A percentile compares a stretch with the other conserved stretches of the same genome.
Evolutionary conservation across 1,140 invertebrate species (phyloP).

Genomic region (Phortica variegata): DNA sequence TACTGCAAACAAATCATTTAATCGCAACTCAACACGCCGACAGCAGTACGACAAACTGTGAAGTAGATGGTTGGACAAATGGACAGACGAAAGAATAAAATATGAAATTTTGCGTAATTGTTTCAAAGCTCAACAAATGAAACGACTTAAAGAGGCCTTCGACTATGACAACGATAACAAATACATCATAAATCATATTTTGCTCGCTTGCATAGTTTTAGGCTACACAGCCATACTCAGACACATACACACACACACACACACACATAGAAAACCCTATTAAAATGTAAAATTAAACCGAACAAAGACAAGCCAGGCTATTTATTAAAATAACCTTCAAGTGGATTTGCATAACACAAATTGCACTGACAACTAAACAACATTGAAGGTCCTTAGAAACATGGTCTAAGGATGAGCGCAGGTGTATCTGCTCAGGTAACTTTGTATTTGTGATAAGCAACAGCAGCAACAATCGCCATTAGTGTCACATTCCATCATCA

Average conservation of each 20-base stretch:
- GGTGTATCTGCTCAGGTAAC: too few species aligned
- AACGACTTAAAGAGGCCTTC: too few species aligned
- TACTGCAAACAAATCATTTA: conserved; percentile 26
- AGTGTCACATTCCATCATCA: conserved; percentile 50
- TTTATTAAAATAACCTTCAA: conserved; percentile 35
- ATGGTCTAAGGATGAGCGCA: too few species aligned
- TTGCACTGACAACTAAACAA: not conserved
- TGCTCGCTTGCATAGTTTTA: conserved; percentile 36
- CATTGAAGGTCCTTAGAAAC: too few species aligned
- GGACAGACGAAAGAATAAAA: conserved; percentile 17
- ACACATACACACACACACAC: too few species aligned
- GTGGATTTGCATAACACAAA: conserved; percentile 1
- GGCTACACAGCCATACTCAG: conserved; percentile 9
- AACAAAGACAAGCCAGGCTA: not conserved
- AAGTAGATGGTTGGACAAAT: conserved; percentile 16
- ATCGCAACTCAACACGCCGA: conserved; percentile 39
- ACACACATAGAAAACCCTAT: conserved; percentile 36
- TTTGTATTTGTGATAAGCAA: conserved; percentile 35
- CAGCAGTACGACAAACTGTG: conserved; percentile 3
- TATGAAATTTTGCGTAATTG: conserved; percentile 53
- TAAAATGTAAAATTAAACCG: conserved; percentile 47
- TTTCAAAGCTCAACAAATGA: conserved; percentile 35
- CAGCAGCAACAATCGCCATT: conserved; percentile 54
- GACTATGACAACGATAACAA: too few species aligned
- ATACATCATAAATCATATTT: conserved; percentile 46